These are phyloP conservation scores for Napeogenes sylphis DNA, from an alignment of 2,888 invertebrate species.

Conservation along the genomic window DNA sequence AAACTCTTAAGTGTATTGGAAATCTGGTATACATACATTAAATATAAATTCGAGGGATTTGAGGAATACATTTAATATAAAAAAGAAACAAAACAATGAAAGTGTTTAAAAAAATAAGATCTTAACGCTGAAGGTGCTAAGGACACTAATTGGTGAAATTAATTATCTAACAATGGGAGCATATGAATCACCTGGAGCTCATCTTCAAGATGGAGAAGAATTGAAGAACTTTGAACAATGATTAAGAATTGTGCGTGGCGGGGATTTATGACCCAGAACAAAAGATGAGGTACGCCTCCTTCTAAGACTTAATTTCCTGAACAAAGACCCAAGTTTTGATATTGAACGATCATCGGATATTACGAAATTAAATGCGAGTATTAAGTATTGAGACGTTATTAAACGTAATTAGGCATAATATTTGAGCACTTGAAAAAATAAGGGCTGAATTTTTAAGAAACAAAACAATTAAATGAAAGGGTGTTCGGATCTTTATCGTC, in stretches of 20 bases:
- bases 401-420: no score
- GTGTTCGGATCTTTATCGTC: not conserved
- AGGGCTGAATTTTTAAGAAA: slow-evolving; percentile 14
- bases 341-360: slow-evolving; percentile 33
- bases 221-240: slow-evolving; percentile 44
- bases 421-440: no score
- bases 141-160: slow-evolving; percentile 65
- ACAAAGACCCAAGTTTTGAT: slow-evolving; percentile 25
- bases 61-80: not conserved
- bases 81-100: no score
- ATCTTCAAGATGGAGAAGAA: slow-evolving; percentile 41
- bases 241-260: slow-evolving; percentile 39
- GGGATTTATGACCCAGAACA: slow-evolving; percentile 58
- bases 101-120: not conserved
- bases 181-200: slow-evolving; percentile 57
- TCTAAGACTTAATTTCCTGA: slow-evolving; percentile 61
- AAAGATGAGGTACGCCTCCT: slow-evolving; percentile 41
- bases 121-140: slow-evolving; percentile 35
- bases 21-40: slow-evolving; percentile 11
- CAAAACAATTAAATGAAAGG: slow-evolving; percentile 15
- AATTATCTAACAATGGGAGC: slow-evolving; percentile 64
- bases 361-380: slow-evolving; percentile 4
- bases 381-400: no score
- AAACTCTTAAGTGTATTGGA: slow-evolving; percentile 20
- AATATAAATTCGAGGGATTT: slow-evolving; percentile 5